Percentiles rank a stretch among this genome's conserved stretches.
Conservation (phyloP, 2,797 vertebrate genomes). For the Mus minutoides region DNA sequence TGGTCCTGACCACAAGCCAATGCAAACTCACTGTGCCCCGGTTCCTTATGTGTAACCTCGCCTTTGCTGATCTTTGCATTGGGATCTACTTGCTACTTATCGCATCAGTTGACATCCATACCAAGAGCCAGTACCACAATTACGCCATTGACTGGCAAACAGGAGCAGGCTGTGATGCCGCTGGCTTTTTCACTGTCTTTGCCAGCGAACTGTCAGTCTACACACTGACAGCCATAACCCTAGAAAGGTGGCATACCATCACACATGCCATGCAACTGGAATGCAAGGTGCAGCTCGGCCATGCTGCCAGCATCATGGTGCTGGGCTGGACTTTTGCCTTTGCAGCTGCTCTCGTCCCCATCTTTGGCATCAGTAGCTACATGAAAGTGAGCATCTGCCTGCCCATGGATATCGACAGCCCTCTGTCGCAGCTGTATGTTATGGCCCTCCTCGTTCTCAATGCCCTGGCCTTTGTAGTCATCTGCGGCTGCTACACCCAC, state of each 20-base stretch:
- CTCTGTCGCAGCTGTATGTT: conserved; percentile 92
- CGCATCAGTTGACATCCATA: conserved; percentile 93
- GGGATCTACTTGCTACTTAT: conserved; percentile 96
- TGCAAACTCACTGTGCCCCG: conserved; percentile 96
- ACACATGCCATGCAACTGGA: conserved; percentile 95
- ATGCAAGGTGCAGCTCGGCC: conserved; percentile 92
- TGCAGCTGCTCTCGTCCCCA: conserved; percentile 91
- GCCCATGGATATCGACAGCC: conserved; percentile 96
- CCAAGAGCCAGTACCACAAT: conserved; percentile 94
- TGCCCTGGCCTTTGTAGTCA: conserved; percentile 93
- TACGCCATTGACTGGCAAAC: conserved; percentile 97
- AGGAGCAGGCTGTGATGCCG: conserved; percentile 92
- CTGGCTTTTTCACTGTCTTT: conserved; percentile 97
- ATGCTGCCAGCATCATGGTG: conserved; percentile 91
- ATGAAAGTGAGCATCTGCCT: conserved; percentile 98
- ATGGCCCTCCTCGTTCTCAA: conserved; percentile 94
- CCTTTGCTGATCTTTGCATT: conserved; percentile 97
- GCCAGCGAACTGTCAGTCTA: conserved; percentile 97
- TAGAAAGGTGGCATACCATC: conserved; percentile 99
- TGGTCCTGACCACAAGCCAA: conserved; percentile 92
- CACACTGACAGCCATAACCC: conserved; percentile 94
- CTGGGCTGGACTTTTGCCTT: conserved; percentile 94
- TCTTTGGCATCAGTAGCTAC: conserved; percentile 96
- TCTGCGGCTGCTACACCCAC: conserved; percentile 94
- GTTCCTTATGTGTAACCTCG: conserved; percentile 98